A percentile compares a stretch with the other conserved stretches of the same genome.
Conservation (phyloP, 92 coral and sea anemone species). For the Zoanthus sociatus region DNA sequence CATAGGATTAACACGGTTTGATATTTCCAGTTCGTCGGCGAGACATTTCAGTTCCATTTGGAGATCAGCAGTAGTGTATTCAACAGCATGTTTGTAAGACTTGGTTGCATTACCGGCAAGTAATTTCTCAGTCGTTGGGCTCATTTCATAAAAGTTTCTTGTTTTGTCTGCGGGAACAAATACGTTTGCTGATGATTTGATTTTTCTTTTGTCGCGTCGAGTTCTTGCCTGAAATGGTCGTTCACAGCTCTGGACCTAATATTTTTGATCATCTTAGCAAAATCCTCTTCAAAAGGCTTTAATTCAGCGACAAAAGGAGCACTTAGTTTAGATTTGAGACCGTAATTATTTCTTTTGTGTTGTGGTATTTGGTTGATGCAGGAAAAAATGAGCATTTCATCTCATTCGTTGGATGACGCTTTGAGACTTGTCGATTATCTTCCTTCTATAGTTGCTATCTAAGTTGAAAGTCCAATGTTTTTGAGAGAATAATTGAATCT, state of each 20-base stretch:
- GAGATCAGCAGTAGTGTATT: neutral
- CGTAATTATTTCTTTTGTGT: neutral
- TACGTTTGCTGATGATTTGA: constrained; percentile 7
- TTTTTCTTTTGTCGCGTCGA: constrained; percentile 7
- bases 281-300: constrained; percentile 18
- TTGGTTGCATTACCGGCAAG: neutral
- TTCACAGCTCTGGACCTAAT: neutral
- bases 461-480: neutral
- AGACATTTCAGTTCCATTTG: neutral
- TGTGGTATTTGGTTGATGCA: neutral
- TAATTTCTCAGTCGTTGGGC: neutral
- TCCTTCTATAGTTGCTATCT: neutral
- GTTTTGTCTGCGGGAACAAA: constrained; percentile 16
- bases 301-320: neutral
- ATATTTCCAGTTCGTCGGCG: neutral
- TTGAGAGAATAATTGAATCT: constrained; percentile 37
- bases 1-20: neutral
- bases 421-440: neutral
- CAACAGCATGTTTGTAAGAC: constrained; percentile 1
- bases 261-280: constrained; percentile 25
- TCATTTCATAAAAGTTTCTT: too few species aligned
- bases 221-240: constrained; percentile 1
- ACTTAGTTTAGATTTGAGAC: neutral
- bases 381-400: constrained; percentile 23
- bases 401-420: constrained; percentile 12